Base-by-base conservation (phyloP, 1,140 invertebrate genomes). In the Bombus polaris region DNA sequence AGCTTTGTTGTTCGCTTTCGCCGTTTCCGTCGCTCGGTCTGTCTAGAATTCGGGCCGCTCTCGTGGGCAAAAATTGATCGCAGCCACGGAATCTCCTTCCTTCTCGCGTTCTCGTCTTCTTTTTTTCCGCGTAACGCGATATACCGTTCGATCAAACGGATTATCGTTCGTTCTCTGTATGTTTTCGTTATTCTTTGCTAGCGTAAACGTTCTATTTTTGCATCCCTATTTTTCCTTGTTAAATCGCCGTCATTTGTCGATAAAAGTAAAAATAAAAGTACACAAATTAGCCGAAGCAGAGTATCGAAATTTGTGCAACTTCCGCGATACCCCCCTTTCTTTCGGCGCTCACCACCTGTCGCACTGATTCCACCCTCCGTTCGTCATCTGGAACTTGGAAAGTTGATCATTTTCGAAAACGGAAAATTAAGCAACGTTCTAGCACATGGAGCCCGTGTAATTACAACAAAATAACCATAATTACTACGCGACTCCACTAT, bases 391-490 rank as follows among this genome's bases (percentile, higher is more conserved):
- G 39, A 35, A 68, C 37, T 0, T 25, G 25, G n/a, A 65, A 65
- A 53, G 25, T 66, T 15, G 59, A 32, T 83, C 39, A 57, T 76
- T 77, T 35, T 3, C 44, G 79, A 28, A 28, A 62, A 53, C 10
- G n/a, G 18, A 59, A 59, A 75, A 44, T 53, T 62, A 81, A 57
- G 59, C 5, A 85, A 13, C 47, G 15, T 47, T 28, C 5, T 22
- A 2, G 28, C 62, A 82, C 75, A 68, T 65, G 81, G 66, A 71
- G 75, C 65, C n/a, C 12, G 47, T 28, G 59, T 87, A 89, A 90
- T 90, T 90, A 90, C 62, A 47, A 73, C 71, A 81, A 47, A 89
- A 89, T 89, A 57, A 87, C 75, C 37, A 15, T 89, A 89, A 89
- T 88, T 89, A 89, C 35, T 78, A 84, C 13, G 53, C 42, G 28